Percentiles rank a stretch among this genome's conserved stretches.
These are phyloP conservation scores for Falco berigora DNA, from an alignment of 2,797 vertebrate species.

Conservation along the genomic window DNA sequence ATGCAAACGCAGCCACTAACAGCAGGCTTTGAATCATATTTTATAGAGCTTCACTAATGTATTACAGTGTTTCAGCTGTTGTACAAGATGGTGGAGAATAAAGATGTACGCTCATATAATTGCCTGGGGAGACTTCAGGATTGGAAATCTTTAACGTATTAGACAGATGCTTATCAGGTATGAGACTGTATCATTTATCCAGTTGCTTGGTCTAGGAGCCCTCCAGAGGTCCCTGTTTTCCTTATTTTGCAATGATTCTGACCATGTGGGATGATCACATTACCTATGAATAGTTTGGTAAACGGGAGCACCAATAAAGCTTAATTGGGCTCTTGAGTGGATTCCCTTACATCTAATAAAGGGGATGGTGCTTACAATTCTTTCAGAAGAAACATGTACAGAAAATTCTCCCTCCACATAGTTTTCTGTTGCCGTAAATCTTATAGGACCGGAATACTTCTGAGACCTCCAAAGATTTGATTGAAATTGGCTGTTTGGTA, in stretches of 20 bases:
- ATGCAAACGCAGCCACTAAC: rapidly evolving
- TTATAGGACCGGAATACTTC: background rate
- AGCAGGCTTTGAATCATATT: background rate
- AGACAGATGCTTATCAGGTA: background rate
- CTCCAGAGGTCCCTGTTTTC: background rate
- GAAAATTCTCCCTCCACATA: background rate
- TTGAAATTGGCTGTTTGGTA: background rate
- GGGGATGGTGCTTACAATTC: background rate
- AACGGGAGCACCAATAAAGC: background rate
- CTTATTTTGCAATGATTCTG: background rate
- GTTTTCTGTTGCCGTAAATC: background rate
- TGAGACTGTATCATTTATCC: background rate
- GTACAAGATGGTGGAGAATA: background rate
- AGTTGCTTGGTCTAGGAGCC: background rate
- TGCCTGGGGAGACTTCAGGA: background rate
- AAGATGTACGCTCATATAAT: background rate
- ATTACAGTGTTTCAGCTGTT: background rate
- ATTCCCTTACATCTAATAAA: background rate
- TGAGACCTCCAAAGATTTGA: background rate
- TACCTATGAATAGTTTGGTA: background rate
- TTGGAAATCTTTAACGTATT: background rate
- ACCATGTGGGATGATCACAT: background rate
- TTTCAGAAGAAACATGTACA: background rate
- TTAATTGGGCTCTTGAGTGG: background rate
- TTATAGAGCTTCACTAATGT: background rate